A percentile compares a stretch with the other conserved stretches of the same genome.
phyloP scores from a whole-genome alignment of 2,797 vertebrate species.

The Galagoides demidoff region DNA sequence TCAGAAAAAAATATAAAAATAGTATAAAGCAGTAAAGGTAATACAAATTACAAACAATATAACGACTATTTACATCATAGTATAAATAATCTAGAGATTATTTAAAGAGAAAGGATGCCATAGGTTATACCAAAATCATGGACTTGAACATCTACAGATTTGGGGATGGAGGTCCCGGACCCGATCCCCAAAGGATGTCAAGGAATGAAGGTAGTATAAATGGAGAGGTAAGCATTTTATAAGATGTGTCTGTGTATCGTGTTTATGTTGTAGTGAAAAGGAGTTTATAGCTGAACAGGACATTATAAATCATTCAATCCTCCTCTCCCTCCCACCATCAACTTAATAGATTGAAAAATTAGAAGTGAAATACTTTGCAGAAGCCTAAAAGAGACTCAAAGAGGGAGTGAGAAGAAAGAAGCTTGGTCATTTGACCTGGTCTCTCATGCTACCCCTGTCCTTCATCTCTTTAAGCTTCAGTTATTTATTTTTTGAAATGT shows the following conservation, averaged over 20 bases:
- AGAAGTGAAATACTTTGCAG: neutral
- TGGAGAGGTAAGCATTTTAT: neutral
- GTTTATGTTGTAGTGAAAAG: neutral
- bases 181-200: neutral
- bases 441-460: neutral
- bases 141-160: neutral
- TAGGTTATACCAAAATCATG: neutral
- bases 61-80: neutral
- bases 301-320: neutral
- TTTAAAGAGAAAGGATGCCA: neutral
- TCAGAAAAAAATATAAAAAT: neutral
- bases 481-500: neutral
- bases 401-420: neutral
- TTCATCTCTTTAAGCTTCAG: neutral
- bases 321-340: neutral
- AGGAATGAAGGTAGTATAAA: neutral
- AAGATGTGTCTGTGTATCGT: neutral
- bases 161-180: neutral
- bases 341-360: neutral
- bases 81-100: too few relatives aligned
- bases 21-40: neutral
- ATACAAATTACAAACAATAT: neutral
- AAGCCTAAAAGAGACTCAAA: constrained; percentile 3
- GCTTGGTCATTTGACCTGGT: neutral
- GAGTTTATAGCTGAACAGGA: neutral